Conservation (phyloP, 2,113 vertebrate species). For the Hiodon alosoides region DNA sequence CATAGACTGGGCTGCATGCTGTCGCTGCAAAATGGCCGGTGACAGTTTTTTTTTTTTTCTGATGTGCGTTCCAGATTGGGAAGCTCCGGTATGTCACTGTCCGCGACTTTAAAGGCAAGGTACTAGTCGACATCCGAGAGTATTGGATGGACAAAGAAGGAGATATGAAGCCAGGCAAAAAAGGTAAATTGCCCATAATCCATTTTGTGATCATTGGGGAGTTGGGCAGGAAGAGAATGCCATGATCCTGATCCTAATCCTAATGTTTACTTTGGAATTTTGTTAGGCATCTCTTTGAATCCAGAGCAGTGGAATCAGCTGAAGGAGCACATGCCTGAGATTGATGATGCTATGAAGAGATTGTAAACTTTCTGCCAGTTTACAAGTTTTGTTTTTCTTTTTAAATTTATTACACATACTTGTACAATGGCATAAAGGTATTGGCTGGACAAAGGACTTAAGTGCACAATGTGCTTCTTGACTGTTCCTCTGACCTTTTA, state of each 20-base stretch:
- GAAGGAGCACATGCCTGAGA: constrained; percentile 76
- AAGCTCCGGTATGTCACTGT: constrained; percentile 83
- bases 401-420: constrained; percentile 3
- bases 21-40: background rate
- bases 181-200: constrained; percentile 56
- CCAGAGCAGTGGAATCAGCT: constrained; percentile 77
- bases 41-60: background rate
- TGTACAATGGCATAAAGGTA: constrained; percentile 14
- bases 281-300: constrained; percentile 72
- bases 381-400: constrained; percentile 1
- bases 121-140: constrained; percentile 77
- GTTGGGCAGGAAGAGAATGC: background rate
- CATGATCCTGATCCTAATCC: background rate
- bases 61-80: constrained; percentile 63
- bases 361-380: constrained; percentile 36
- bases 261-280: background rate
- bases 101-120: constrained; percentile 75
- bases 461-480: constrained; percentile 8
- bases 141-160: constrained; percentile 75
- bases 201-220: background rate
- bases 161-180: constrained; percentile 75
- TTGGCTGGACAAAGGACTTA: constrained; percentile 9
- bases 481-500: background rate
- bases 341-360: constrained; percentile 75
- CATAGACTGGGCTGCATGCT: too few species aligned